Evolutionary conservation across 2,797 vertebrate species (phyloP).

Genomic region (Phrynocephalus guinanensis): DNA sequence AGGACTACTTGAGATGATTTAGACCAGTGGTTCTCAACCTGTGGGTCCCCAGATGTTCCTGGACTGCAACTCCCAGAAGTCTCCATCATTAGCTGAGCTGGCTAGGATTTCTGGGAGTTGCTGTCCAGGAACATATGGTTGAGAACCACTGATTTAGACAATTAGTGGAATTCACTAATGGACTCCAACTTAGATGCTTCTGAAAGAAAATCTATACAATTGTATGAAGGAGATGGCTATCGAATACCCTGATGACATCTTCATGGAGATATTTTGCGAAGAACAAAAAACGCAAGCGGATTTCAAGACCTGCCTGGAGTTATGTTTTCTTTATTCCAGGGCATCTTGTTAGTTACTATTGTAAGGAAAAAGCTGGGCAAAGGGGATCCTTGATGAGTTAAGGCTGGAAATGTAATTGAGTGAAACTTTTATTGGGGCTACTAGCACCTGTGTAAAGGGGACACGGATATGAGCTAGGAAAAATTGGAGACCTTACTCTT

Average conservation of each 20-base stretch:
- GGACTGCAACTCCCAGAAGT: too few relatives aligned
- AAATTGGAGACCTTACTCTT: too few relatives aligned
- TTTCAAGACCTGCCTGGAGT: background rate
- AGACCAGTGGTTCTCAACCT: too few relatives aligned
- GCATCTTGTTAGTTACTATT: background rate
- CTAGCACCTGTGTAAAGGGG: too few relatives aligned
- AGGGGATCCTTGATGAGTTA: too few relatives aligned
- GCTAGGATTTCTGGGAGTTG: too few relatives aligned
- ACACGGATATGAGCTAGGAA: too few relatives aligned
- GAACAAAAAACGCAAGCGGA: background rate
- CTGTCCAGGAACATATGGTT: too few relatives aligned
- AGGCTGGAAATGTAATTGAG: too few relatives aligned
- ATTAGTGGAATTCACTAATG: background rate
- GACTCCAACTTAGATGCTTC: background rate
- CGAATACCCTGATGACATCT: background rate
- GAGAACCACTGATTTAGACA: background rate
- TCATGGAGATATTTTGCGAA: background rate
- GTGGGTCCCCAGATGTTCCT: too few relatives aligned
- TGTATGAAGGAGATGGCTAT: background rate
- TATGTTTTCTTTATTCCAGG: background rate
- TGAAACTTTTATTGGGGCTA: too few relatives aligned
- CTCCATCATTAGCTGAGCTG: too few relatives aligned
- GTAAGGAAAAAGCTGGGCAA: background rate
- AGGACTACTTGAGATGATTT: background rate
- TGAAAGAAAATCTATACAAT: background rate